Base-by-base conservation (phyloP, 23 tunicate species). In the Botrylloides violaceus region DNA sequence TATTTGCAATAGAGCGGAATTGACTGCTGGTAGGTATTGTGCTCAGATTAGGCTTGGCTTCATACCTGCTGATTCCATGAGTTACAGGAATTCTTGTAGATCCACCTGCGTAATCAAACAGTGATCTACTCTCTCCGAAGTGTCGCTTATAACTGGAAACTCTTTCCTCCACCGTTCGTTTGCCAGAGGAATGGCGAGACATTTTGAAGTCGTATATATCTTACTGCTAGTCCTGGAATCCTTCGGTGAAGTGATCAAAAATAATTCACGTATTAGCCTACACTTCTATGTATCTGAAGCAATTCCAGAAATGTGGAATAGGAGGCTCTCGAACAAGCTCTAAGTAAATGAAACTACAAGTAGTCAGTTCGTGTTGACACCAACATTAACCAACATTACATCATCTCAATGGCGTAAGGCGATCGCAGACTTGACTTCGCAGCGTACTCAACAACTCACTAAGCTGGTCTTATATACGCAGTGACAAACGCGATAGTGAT, bases 121-220 rank as follows among this genome's bases (percentile, higher is more conserved):
- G 64, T 15, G 73, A 47, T 29, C 76, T 74, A 12, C 82, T 87
- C 29, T 72, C 87, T 28, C 96, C 99, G 61, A 95, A 95, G 21
- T 91, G 81, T 22, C 92, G 76, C 53, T 77, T 79, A 83, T 95
- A 95, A 58, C 96, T 87, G 29, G 99, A 95, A 20, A 80, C 79
- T 34, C 96, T 49, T 71, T 95, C 92, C 58, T 95, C 87, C 43
- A 59, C 59, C 26, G 71, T 76, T 34, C 81, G 65, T 73, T 78
- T 88, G 79, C 79, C 61, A 26, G 53, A 9, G 9, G 53, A 9
- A 43, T 43, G 53, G 15, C 53, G 53, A 15, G 53, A 43, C 53
- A 43, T 43, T 9, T 15, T 43, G 15, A 7, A 43, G 15, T 43
- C 12, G 12, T 43, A 43, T 43, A 43, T 43, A 9, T 43, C 9